Evolutionary conservation across 1,140 invertebrate genomes (phyloP).

Genomic region (Phymorhynchus buccinoides): DNA sequence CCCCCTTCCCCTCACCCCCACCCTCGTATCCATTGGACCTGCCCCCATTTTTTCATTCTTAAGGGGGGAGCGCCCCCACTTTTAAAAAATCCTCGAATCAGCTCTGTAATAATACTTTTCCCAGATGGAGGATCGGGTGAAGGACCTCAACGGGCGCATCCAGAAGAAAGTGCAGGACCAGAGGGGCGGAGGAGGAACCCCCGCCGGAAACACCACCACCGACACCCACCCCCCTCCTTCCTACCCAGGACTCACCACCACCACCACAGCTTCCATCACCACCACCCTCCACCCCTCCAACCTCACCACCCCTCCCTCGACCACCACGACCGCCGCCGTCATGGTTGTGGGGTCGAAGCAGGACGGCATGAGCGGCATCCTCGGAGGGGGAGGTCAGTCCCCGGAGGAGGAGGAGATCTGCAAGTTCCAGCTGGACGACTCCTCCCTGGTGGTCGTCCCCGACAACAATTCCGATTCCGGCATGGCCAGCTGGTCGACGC

Average conservation of each 20-base stretch:
- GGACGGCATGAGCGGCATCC: conserved; percentile 9
- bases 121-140: conserved; percentile 64
- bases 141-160: conserved; percentile 58
- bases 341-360: background rate
- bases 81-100: too few species aligned
- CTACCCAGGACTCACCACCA: conserved; percentile 3
- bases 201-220: conserved; percentile 12
- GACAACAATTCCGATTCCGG: conserved; percentile 55
- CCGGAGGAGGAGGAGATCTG: background rate
- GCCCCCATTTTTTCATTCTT: too few species aligned
- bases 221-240: conserved; percentile 15
- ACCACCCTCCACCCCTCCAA: background rate
- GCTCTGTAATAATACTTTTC: too few species aligned
- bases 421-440: conserved; percentile 29
- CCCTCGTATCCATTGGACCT: too few species aligned
- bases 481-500: conserved; percentile 45
- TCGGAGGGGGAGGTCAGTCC: conserved; percentile 10
- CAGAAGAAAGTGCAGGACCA: conserved; percentile 56
- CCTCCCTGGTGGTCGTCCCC: conserved; percentile 27
- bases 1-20: too few species aligned
- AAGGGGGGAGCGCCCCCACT: too few species aligned
- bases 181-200: background rate
- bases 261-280: background rate
- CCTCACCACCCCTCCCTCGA: conserved; percentile 25
- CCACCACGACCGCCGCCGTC: background rate